Conservation (phyloP, 1,140 invertebrate species). For the Campoletis sonorensis region DNA sequence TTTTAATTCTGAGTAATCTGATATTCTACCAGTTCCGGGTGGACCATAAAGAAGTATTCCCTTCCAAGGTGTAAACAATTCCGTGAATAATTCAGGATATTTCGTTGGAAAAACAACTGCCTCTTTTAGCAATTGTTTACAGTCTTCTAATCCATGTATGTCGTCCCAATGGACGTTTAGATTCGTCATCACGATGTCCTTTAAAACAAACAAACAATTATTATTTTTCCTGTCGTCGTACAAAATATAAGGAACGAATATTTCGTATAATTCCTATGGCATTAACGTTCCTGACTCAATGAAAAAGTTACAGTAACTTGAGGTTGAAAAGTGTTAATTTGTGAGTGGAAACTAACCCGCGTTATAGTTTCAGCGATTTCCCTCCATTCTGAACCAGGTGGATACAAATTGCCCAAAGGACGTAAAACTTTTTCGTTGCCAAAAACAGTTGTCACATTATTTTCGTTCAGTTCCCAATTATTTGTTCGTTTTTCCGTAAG, state of each 20-base stretch:
- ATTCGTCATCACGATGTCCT: slow-evolving; percentile 83
- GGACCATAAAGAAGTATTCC: slow-evolving; percentile 90
- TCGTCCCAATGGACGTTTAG: slow-evolving; percentile 83
- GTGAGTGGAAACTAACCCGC: slow-evolving; percentile 61
- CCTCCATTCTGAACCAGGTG: slow-evolving; percentile 73
- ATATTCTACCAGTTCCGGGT: slow-evolving; percentile 80
- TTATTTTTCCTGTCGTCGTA: not conserved
- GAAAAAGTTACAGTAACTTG: not conserved
- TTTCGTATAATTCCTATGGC: too few relatives aligned
- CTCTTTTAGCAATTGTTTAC: slow-evolving; percentile 92
- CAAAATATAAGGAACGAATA: not conserved
- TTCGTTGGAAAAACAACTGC: slow-evolving; percentile 90
- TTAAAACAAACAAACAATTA: slow-evolving; percentile 44
- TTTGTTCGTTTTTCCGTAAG: slow-evolving; percentile 20
- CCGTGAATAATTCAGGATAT: slow-evolving; percentile 90
- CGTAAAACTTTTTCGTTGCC: slow-evolving; percentile 67
- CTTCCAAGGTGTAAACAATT: slow-evolving; percentile 89
- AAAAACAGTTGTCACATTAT: slow-evolving; percentile 44
- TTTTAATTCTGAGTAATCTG: not conserved
- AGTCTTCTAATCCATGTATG: slow-evolving; percentile 86
- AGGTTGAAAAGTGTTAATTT: not conserved
- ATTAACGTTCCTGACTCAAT: not conserved
- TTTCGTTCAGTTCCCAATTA: slow-evolving; percentile 7
- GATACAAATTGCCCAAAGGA: slow-evolving; percentile 72
- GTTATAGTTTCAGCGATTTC: slow-evolving; percentile 79